Conservation (phyloP, 1,140 invertebrate species). For the Neodiprion fabricii region DNA sequence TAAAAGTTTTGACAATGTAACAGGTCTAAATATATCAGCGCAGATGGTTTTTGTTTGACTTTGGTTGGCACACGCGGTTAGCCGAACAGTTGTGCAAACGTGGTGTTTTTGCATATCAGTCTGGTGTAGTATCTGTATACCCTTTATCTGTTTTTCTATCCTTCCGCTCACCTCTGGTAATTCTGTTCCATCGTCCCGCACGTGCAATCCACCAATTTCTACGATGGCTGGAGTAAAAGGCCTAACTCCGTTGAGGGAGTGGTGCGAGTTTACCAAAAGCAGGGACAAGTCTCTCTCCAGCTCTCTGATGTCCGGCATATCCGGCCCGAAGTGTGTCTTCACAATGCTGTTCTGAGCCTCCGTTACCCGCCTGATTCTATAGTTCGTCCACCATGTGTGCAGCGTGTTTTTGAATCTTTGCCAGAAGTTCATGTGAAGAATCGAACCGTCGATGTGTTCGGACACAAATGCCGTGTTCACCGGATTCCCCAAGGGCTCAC, state of each 20-base stretch:
- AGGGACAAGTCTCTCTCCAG: constrained; percentile 55
- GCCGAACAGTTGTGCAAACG: not conserved
- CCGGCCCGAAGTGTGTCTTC: constrained; percentile 62
- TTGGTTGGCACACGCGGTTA: not conserved
- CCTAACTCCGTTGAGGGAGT: constrained; percentile 47
- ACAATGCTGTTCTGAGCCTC: constrained; percentile 45
- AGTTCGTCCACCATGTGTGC: constrained; percentile 8
- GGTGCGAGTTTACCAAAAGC: constrained; percentile 55
- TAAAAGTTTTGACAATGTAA: too few relatives aligned
- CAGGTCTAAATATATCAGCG: not conserved
- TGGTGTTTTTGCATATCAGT: not conserved
- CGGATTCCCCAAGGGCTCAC: constrained; percentile 31
- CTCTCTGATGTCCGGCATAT: constrained; percentile 66
- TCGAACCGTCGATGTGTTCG: constrained; percentile 32
- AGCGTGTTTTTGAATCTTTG: constrained; percentile 42
- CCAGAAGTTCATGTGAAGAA: constrained; percentile 41
- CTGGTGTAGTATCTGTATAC: not conserved
- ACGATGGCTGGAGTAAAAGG: constrained; percentile 50
- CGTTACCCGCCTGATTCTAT: constrained; percentile 28
- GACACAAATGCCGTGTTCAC: constrained; percentile 44
- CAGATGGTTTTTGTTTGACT: not conserved
- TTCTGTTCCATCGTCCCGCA: constrained; percentile 36
- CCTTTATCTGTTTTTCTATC: not conserved
- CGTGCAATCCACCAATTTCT: constrained; percentile 57
- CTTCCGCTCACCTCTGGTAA: constrained; percentile 32